Evolutionary conservation across 2,113 vertebrate genomes (phyloP), one percentile per base, ranked within the genome.

Genomic region (Heliornis fulica): DNA sequence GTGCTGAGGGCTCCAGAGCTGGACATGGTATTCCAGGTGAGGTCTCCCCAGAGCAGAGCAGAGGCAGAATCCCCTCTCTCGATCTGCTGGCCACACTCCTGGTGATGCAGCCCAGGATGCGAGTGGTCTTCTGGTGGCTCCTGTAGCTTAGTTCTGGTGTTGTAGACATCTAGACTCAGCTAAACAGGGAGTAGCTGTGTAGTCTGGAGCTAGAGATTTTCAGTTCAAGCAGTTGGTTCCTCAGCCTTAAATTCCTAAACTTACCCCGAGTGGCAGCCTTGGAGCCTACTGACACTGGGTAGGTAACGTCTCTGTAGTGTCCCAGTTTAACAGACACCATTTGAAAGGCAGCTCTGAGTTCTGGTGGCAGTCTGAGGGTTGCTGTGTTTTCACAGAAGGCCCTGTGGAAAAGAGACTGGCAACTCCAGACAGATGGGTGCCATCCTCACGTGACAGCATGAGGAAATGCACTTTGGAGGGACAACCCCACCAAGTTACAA

Each of bases 221-320:
- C 78, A 63, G 14, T 63, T 57, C 1, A 3, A 76, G 4, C 16
- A 38, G 19, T 77, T 18, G 5, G 22, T 68, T 94, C 20, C 20
- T 80, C 13, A 8, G 41, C 17, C 10, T 57, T 91, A 36, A 82
- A 54, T 57, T 70, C 9, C 11, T 66, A 54, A 69, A 41, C 3
- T 9, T 72, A 0, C 76, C 53, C 59, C 61, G 69, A 78, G 45
- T 34, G 48, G 8, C 45, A 93, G 11, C 25, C 21, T 87, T 65
- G 28, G 53, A 90, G 57, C 28, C 28, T 43, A 32, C 22, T 36
- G 40, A 28, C 2, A 4, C 31, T 14, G 29, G 28, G 9, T 34
- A 40, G 29, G 9, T 75, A 26, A 0, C 0, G 41, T 75, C 31
- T 31, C 29, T 57, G 0, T 60, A n/a, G 40, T 0, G 3, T 57